These are phyloP conservation scores for Zapornia atra DNA, from an alignment of 2,113 vertebrate species.

Conservation along the genomic window DNA sequence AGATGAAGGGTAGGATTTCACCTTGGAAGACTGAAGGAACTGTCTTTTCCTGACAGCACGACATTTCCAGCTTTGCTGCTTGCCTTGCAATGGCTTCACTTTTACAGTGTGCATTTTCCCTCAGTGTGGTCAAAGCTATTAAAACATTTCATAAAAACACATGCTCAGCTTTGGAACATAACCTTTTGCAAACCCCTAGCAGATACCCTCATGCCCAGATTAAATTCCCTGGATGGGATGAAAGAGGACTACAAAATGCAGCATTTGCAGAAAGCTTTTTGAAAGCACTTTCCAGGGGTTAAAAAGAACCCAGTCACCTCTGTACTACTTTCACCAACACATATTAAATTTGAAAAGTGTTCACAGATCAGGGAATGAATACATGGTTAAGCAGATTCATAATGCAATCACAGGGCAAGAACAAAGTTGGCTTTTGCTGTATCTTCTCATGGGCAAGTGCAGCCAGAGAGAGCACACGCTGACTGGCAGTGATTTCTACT, in stretches of 20 bases:
- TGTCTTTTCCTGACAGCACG: conserved; percentile 8
- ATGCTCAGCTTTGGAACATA: neutral
- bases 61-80: neutral
- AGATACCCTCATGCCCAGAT: neutral
- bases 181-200: neutral
- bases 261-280: neutral
- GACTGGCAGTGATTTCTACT: conserved; percentile 1
- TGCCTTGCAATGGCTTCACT: neutral
- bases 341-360: neutral
- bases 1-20: conserved; percentile 44
- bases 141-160: neutral
- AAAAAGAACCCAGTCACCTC: conserved; percentile 28
- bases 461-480: neutral
- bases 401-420: neutral
- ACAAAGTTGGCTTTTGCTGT: neutral
- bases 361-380: neutral
- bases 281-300: neutral
- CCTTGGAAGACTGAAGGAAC: conserved; percentile 9
- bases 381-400: neutral
- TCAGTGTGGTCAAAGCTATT: conserved; percentile 8
- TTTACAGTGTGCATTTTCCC: conserved; percentile 12
- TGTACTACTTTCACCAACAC: neutral
- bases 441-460: neutral
- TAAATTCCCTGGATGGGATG: neutral
- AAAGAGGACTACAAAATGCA: neutral